Percentiles rank a stretch among this genome's conserved stretches.
Evolutionary conservation across 2,797 vertebrate species (phyloP).

Genomic region (Chaunax sp.): DNA sequence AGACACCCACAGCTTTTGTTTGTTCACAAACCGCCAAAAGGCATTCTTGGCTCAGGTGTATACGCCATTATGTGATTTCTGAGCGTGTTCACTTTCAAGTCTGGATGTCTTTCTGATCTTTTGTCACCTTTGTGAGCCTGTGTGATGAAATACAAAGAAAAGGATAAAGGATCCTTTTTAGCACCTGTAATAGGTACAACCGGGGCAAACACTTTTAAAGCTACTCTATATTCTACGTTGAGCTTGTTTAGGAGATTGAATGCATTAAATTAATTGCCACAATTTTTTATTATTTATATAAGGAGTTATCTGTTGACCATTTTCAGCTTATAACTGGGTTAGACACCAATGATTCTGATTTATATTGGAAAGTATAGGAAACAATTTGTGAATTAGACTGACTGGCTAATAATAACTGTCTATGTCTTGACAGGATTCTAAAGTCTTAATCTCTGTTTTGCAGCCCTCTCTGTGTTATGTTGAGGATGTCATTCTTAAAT

Average conservation of each 20-base stretch:
- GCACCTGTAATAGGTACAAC: slow-evolving; percentile 1
- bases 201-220: not conserved
- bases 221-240: not conserved
- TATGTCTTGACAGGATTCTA: slow-evolving; percentile 38
- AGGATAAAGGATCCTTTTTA: slow-evolving; percentile 16
- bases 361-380: not conserved
- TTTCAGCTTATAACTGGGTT: not conserved
- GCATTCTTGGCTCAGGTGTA: slow-evolving; percentile 70
- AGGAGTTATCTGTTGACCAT: not conserved
- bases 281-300: not conserved
- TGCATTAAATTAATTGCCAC: not conserved
- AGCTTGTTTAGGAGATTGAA: too few species aligned
- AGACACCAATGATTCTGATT: slow-evolving; percentile 20
- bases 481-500: slow-evolving; percentile 64
- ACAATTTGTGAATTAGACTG: slow-evolving; percentile 8
- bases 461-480: slow-evolving; percentile 54
- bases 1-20: slow-evolving; percentile 77
- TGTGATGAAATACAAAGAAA: slow-evolving; percentile 11
- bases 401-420: slow-evolving; percentile 26
- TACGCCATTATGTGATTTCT: slow-evolving; percentile 30
- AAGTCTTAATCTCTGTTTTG: slow-evolving; percentile 65
- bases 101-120: slow-evolving; percentile 34
- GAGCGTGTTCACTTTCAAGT: slow-evolving; percentile 32
- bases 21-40: slow-evolving; percentile 73
- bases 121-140: slow-evolving; percentile 28